Conservation (phyloP, 2,888 invertebrate genomes). For the Apotomis capreana region DNA sequence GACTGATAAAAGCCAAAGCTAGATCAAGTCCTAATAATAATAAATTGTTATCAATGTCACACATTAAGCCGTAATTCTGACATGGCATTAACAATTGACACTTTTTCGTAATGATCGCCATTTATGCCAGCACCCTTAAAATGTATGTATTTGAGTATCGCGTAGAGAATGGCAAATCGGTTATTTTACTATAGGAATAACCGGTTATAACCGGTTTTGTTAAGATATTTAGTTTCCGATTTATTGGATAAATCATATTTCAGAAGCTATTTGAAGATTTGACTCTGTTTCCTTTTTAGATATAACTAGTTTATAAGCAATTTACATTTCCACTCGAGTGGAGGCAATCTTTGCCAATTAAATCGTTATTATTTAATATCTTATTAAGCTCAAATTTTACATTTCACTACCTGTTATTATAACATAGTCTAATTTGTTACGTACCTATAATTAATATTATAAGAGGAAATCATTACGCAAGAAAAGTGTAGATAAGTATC, state of each 20-base stretch:
- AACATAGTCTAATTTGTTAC: not conserved
- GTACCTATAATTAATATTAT: not conserved
- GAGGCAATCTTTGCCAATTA: conserved; percentile 19
- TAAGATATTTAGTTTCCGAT: too few species aligned
- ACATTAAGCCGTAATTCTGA: not conserved
- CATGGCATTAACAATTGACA: not conserved
- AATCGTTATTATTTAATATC: conserved; percentile 22
- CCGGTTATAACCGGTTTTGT: too few species aligned
- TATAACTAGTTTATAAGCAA: not conserved
- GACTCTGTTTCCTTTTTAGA: too few species aligned
- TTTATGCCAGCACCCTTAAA: not conserved
- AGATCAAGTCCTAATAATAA: conserved; percentile 12
- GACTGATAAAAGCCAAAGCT: not conserved
- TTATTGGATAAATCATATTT: too few species aligned
- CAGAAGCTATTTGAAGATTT: too few species aligned
- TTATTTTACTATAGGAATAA: not conserved
- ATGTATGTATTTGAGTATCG: too few species aligned
- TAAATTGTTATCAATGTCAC: not conserved
- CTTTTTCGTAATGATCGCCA: conserved; percentile 8
- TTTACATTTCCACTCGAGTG: not conserved
- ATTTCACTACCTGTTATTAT: conserved; percentile 31
- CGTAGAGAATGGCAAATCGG: too few species aligned
- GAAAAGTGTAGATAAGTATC: not conserved
- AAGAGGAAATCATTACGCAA: not conserved
- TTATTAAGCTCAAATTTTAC: conserved; percentile 41